Evolutionary conservation across 2,113 vertebrate genomes (phyloP).

Genomic region (Nestor notabilis): DNA sequence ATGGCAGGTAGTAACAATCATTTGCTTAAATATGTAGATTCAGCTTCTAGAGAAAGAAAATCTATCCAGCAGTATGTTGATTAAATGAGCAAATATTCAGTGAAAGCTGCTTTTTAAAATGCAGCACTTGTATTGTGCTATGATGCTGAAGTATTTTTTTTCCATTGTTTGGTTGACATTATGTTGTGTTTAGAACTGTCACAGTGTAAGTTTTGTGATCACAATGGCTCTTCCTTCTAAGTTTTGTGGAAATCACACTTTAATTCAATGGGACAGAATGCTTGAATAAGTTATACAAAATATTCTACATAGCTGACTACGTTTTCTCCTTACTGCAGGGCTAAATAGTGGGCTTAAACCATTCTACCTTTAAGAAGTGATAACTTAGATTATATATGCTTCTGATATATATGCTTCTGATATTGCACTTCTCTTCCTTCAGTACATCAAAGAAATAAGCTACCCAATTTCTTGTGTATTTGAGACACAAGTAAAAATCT

Average conservation of each 20-base stretch:
- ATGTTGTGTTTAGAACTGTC: neutral
- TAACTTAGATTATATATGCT: neutral
- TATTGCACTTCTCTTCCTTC: neutral
- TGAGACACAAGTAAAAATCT: neutral
- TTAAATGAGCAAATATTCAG: neutral
- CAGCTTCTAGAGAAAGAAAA: neutral
- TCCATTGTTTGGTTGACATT: neutral
- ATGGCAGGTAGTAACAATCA: conserved; percentile 37
- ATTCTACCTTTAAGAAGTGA: neutral
- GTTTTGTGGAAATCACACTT: neutral
- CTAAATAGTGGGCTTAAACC: neutral
- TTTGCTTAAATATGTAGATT: neutral
- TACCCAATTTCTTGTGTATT: neutral
- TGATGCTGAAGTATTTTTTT: neutral
- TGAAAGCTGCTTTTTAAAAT: neutral
- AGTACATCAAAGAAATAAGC: neutral
- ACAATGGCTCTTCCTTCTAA: neutral
- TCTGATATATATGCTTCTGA: neutral
- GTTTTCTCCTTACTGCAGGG: neutral
- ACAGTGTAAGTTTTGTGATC: neutral
- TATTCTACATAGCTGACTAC: neutral
- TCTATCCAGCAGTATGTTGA: neutral
- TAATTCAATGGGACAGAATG: neutral
- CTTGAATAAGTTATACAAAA: neutral
- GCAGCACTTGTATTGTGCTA: neutral